Evolutionary conservation across 2,113 vertebrate species (phyloP).

Genomic region (Phylloscopus trochiloides): DNA sequence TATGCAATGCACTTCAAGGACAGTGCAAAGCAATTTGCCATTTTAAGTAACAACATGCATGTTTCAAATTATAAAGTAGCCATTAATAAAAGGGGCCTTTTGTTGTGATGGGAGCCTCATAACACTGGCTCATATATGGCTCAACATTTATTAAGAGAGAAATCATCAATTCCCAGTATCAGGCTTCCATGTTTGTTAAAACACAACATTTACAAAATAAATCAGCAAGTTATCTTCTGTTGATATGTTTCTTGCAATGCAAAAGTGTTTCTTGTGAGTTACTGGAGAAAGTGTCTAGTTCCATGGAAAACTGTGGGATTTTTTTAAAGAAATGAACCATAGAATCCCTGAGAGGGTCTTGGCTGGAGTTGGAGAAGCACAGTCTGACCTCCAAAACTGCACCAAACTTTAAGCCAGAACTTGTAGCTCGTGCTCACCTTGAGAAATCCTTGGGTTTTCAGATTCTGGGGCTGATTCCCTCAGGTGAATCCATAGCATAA

Average conservation of each 20-base stretch:
- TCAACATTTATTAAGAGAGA: not conserved
- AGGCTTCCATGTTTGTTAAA: not conserved
- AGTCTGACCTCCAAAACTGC: not conserved
- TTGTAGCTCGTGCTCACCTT: not conserved
- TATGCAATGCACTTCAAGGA: slow-evolving; percentile 72
- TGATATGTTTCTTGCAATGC: not conserved
- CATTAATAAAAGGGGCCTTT: slow-evolving; percentile 25
- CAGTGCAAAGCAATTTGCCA: slow-evolving; percentile 59
- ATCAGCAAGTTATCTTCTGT: not conserved
- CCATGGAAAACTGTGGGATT: not conserved
- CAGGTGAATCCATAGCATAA: not conserved
- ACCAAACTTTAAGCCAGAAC: not conserved
- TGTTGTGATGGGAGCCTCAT: not conserved
- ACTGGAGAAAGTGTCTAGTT: not conserved
- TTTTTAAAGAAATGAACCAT: not conserved
- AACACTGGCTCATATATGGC: not conserved
- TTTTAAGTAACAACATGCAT: slow-evolving; percentile 62
- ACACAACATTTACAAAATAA: not conserved
- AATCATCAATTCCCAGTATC: not conserved
- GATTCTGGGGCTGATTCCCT: not conserved
- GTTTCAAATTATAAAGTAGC: slow-evolving; percentile 53
- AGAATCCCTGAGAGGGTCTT: not conserved
- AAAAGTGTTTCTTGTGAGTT: not conserved
- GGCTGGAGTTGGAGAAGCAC: not conserved
- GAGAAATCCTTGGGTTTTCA: not conserved